Evolutionary conservation across 1,140 invertebrate species (phyloP).

Genomic region (Lasioglossum albipes): DNA sequence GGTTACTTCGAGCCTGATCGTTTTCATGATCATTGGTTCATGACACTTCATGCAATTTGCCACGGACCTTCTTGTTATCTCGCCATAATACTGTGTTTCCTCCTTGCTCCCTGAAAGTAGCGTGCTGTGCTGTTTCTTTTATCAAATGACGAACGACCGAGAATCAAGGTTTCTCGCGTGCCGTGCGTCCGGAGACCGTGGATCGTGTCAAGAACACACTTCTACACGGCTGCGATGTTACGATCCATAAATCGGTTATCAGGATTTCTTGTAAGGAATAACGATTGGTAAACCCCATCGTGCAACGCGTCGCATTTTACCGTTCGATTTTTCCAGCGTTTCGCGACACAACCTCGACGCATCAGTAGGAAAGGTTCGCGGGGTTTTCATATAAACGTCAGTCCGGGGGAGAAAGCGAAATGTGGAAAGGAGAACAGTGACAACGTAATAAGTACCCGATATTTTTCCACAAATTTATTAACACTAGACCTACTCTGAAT

Average conservation of each 20-base stretch:
- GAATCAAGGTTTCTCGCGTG: not conserved
- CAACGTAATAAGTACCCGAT: constrained; percentile 35
- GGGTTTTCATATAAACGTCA: constrained; percentile 66
- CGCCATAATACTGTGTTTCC: too few relatives aligned
- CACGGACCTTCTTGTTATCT: too few relatives aligned
- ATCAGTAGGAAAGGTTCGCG: constrained; percentile 21
- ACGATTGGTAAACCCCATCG: too few relatives aligned
- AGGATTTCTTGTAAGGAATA: constrained; percentile 7
- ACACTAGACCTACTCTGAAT: too few relatives aligned
- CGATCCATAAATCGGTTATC: constrained; percentile 10
- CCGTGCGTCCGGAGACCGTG: not conserved
- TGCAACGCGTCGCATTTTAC: not conserved
- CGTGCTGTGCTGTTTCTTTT: not conserved
- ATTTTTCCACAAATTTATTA: too few relatives aligned
- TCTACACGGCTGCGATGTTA: constrained; percentile 17
- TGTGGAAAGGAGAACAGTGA: constrained; percentile 47
- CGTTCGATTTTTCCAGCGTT: constrained; percentile 11
- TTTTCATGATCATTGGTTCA: too few relatives aligned
- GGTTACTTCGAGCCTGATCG: too few relatives aligned
- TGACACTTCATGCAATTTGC: too few relatives aligned
- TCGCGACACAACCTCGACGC: constrained; percentile 4
- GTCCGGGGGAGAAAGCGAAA: constrained; percentile 58
- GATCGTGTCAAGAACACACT: not conserved
- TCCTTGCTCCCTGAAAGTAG: not conserved
- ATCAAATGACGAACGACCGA: constrained; percentile 31